Evolutionary conservation across 2,797 vertebrate genomes (phyloP).

Genomic region (Rhabdomys pumilio): DNA sequence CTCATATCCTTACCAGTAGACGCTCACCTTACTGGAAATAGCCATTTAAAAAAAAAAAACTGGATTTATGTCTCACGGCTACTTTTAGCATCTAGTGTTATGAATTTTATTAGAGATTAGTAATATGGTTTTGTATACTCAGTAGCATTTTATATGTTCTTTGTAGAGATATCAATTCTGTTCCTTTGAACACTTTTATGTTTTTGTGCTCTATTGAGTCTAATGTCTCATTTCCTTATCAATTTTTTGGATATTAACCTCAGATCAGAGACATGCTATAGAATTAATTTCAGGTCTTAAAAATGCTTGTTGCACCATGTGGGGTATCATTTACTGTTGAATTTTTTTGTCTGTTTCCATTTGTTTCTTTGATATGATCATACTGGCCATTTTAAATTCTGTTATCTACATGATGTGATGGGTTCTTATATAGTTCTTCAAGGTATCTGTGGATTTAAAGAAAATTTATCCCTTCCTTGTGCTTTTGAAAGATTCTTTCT

Average conservation of each 20-base stretch:
- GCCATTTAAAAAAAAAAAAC: neutral
- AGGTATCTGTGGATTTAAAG: neutral
- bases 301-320: neutral
- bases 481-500: neutral
- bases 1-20: neutral
- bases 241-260: neutral
- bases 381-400: neutral
- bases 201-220: neutral
- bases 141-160: neutral
- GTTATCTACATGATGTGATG: neutral
- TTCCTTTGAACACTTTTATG: neutral
- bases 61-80: fast-evolving
- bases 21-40: neutral
- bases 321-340: neutral
- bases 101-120: neutral
- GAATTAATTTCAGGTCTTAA: neutral
- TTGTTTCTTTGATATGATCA: neutral
- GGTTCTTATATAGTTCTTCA: neutral
- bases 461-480: neutral
- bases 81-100: neutral
- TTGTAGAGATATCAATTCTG: neutral
- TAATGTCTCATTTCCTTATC: neutral
- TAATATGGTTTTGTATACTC: neutral
- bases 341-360: neutral
- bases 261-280: neutral